Evolutionary conservation across 2,888 invertebrate species (phyloP).

Genomic region (Machimus rusticus): DNA sequence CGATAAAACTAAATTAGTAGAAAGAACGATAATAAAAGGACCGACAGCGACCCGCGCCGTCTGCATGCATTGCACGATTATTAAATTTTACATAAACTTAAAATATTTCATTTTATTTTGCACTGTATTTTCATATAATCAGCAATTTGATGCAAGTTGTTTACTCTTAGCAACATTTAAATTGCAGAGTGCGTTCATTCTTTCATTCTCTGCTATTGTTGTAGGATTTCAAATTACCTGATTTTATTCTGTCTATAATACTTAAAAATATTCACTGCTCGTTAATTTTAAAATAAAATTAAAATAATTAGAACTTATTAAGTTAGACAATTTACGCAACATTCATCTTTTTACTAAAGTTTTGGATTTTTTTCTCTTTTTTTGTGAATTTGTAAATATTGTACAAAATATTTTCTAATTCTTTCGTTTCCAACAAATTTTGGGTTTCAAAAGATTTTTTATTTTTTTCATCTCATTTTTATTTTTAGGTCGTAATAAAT

Average conservation of each 20-base stretch:
- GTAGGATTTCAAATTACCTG: neutral
- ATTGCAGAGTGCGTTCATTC: neutral
- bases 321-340: neutral
- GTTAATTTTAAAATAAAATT: neutral
- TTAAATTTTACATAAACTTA: neutral
- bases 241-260: neutral
- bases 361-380: neutral
- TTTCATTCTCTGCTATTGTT: neutral
- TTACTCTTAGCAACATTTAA: neutral
- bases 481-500: neutral
- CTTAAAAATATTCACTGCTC: too few relatives aligned
- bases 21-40: neutral
- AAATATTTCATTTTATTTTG: neutral
- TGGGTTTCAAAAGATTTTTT: neutral
- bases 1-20: neutral
- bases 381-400: neutral
- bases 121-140: neutral
- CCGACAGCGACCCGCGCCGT: constrained; percentile 33
- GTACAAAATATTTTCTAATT: neutral
- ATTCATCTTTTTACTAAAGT: neutral
- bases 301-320: neutral
- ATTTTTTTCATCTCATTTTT: neutral
- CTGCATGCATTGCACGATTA: neutral
- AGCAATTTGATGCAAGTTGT: neutral
- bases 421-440: neutral